A percentile compares a stretch with the other conserved stretches of the same genome.
phyloP scores from a whole-genome alignment of 2,888 invertebrate genomes.

The Drosophila acutilabella region DNA sequence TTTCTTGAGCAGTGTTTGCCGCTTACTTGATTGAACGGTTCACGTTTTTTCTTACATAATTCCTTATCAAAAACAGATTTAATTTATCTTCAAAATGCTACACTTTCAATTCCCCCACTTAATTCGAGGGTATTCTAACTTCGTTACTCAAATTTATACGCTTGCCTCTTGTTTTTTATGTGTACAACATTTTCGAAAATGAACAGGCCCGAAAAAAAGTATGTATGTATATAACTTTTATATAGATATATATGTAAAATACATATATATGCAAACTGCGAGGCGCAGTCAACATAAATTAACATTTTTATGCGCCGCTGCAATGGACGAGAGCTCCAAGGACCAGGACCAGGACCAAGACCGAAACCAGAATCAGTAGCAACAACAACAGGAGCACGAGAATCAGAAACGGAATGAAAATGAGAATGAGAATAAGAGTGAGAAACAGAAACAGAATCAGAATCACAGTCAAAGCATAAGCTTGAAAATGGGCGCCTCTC shows the following conservation, averaged over 20 bases:
- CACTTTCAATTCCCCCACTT: background rate
- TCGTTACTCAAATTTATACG: background rate
- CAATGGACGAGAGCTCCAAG: slow-evolving; percentile 59
- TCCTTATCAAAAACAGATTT: too few relatives aligned
- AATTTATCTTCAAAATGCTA: too few relatives aligned
- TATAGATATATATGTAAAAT: slow-evolving; percentile 17
- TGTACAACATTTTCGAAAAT: slow-evolving; percentile 49
- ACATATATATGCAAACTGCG: slow-evolving; percentile 64
- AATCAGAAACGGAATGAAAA: slow-evolving; percentile 6
- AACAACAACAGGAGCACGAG: background rate
- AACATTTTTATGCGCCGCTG: slow-evolving; percentile 79
- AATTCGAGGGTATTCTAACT: slow-evolving; percentile 8
- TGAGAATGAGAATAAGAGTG: slow-evolving; percentile 2
- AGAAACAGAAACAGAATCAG: slow-evolving; percentile 27
- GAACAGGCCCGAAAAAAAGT: slow-evolving; percentile 45
- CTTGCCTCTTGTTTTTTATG: slow-evolving; percentile 25
- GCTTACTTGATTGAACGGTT: background rate
- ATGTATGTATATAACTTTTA: slow-evolving; percentile 26
- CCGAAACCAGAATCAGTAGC: background rate
- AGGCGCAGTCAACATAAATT: slow-evolving; percentile 76
- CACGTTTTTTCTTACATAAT: too few relatives aligned
- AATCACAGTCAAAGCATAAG: slow-evolving; percentile 66
- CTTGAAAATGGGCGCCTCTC: slow-evolving; percentile 63
- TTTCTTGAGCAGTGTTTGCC: background rate
- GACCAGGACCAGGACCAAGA: slow-evolving; percentile 12